phyloP scores from a whole-genome alignment of 2,113 vertebrate genomes.

The Thalassoma bifasciatum region DNA sequence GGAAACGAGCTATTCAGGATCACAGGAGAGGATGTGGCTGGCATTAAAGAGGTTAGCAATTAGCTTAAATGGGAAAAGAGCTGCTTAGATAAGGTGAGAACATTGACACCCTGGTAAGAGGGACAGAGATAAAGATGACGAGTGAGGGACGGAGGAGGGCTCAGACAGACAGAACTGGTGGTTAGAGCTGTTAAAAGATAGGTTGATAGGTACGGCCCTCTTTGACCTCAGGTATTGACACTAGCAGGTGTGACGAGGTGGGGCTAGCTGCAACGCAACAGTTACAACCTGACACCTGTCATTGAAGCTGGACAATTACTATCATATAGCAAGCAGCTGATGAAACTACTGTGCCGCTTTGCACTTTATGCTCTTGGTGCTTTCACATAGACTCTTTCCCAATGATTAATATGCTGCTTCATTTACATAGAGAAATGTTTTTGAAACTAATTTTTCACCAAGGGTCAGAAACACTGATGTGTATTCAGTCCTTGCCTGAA shows the following conservation, averaged over 20 bases:
- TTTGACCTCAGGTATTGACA: slow-evolving; percentile 69
- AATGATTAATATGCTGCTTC: not conserved
- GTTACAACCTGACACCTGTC: slow-evolving; percentile 65
- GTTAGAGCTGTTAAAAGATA: slow-evolving; percentile 65
- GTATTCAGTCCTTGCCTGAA: slow-evolving; percentile 37
- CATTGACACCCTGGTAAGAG: slow-evolving; percentile 39
- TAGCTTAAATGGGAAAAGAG: slow-evolving; percentile 66
- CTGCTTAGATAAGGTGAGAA: slow-evolving; percentile 71
- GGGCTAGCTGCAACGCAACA: slow-evolving; percentile 33
- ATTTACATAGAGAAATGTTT: slow-evolving; percentile 30
- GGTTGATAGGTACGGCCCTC: slow-evolving; percentile 42
- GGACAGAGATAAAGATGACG: slow-evolving; percentile 40
- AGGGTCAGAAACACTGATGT: slow-evolving; percentile 22
- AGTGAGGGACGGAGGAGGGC: slow-evolving; percentile 36
- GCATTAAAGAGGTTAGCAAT: slow-evolving; percentile 73
- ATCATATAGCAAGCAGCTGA: slow-evolving; percentile 33
- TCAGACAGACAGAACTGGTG: slow-evolving; percentile 64
- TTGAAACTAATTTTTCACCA: slow-evolving; percentile 23
- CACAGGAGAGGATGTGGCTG: slow-evolving; percentile 76
- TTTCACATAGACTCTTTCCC: not conserved
- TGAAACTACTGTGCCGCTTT: slow-evolving; percentile 19
- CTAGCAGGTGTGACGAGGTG: slow-evolving; percentile 73
- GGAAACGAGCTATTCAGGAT: slow-evolving; percentile 75
- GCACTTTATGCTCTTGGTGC: not conserved
- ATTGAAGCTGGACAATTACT: slow-evolving; percentile 53